Evolutionary conservation across 1,140 invertebrate species (phyloP).

Genomic region (Colletes latitarsis): DNA sequence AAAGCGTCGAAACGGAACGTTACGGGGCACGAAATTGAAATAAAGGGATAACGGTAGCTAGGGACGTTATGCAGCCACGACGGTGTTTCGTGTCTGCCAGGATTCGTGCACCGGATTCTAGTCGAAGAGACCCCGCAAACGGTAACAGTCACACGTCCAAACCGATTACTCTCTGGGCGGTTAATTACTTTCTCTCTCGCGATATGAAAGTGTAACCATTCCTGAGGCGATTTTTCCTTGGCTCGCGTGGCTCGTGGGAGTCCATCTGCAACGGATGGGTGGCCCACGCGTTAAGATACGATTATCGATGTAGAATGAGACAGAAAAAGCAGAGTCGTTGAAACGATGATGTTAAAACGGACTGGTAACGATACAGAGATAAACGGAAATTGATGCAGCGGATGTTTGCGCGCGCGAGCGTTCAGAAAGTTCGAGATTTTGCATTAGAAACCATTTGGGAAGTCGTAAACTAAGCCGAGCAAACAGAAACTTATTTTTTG

Average conservation of each 20-base stretch:
- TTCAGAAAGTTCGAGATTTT: no score
- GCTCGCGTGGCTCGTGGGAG: background rate
- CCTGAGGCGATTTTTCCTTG: background rate
- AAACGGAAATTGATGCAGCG: no score
- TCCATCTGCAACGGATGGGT: background rate
- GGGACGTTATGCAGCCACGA: background rate
- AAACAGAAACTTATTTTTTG: no score
- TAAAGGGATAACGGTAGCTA: slow-evolving; percentile 45
- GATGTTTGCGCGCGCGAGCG: no score
- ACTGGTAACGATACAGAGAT: no score
- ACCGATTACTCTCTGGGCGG: background rate
- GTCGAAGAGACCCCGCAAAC: background rate
- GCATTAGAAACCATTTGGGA: no score
- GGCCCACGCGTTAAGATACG: no score
- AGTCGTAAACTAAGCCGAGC: no score
- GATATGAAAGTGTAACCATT: background rate
- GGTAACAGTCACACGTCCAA: background rate
- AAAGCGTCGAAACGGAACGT: slow-evolving; percentile 21
- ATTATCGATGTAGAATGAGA: no score
- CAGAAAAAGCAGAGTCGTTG: no score
- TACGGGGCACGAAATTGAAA: slow-evolving; percentile 19
- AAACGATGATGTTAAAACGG: no score
- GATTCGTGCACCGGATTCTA: background rate
- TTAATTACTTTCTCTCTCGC: slow-evolving; percentile 35
- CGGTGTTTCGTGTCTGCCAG: background rate